These are phyloP conservation scores for Sinosuthora webbiana DNA, from an alignment of 2,113 vertebrate genomes.

Conservation along the genomic window DNA sequence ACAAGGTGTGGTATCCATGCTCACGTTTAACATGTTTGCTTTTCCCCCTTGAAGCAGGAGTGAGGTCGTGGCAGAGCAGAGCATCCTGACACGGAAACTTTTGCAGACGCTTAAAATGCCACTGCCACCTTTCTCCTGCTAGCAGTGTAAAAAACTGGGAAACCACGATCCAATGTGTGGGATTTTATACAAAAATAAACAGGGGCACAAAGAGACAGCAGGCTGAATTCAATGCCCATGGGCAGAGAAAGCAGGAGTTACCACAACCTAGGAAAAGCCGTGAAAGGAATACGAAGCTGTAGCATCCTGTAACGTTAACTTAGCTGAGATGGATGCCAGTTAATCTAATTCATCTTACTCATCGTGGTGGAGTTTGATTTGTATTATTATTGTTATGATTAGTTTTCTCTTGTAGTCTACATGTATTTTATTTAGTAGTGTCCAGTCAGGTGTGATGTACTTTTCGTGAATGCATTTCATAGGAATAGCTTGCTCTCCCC, in stretches of 20 bases:
- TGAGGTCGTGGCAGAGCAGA: background rate
- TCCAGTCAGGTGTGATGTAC: rapidly evolving
- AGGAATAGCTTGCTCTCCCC: background rate
- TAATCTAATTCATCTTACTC: background rate
- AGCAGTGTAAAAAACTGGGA: background rate
- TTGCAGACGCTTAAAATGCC: background rate
- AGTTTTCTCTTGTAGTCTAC: background rate
- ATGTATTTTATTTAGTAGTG: background rate
- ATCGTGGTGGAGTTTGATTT: background rate
- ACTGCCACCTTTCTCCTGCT: background rate
- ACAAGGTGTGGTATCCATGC: background rate
- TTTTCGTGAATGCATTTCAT: background rate
- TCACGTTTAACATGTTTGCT: rapidly evolving
- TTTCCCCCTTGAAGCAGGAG: background rate
- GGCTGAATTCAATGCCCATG: background rate
- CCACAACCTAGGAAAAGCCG: background rate
- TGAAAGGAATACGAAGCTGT: background rate
- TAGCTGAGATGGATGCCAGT: background rate
- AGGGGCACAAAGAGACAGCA: background rate
- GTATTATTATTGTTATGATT: background rate
- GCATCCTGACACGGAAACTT: background rate
- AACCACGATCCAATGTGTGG: background rate
- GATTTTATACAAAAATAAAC: background rate
- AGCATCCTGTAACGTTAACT: background rate
- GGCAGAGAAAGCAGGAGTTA: background rate